Evolutionary conservation across 2,113 vertebrate species (phyloP), one percentile per base, ranked within the genome.

Genomic region (Gila orcuttii): DNA sequence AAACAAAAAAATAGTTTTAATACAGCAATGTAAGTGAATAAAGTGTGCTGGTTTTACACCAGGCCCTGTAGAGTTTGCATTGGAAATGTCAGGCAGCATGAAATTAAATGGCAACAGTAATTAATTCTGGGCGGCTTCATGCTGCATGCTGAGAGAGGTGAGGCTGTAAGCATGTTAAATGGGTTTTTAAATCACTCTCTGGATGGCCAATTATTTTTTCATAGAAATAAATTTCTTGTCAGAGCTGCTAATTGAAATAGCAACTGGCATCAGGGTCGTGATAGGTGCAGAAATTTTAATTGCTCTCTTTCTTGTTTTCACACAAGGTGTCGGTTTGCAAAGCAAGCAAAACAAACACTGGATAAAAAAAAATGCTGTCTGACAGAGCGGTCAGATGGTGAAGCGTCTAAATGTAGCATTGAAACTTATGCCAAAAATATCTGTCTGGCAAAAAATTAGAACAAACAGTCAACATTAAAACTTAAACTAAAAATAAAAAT

Each of bases 161-260:
- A 86, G 77, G 47, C 87, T 87, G 79, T 68, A 55, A 71, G 59
- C 74, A 79, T 31, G 80, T 71, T 74, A 83, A 90, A 89, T 82
- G 71, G 81, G 83, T 86, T 86, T 90, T 89, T 64, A 89, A 91
- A 88, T 89, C 80, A 60, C 77, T 88, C 86, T 91, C 73, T 84
- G 87, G 87, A 77, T 87, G 89, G 76, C 73, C 87, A 88, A 84
- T 89, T 92, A 88, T 89, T 90, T 87, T 86, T 88, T 86, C 74
- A 83, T 87, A 68, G 82, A 90, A 89, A 89, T 86, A 83, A 77
- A 90, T 89, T 88, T 87, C 82, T 88, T 89, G 87, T 90, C 89
- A 87, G 73, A 68, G 73, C 25, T 79, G 25, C 88, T 88, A 88
- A 89, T 90, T 89, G 86, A 85, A 87, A 86, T 86, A 42, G 80